phyloP scores from a whole-genome alignment of 2,888 invertebrate species.

The Leptura quadrifasciata region DNA sequence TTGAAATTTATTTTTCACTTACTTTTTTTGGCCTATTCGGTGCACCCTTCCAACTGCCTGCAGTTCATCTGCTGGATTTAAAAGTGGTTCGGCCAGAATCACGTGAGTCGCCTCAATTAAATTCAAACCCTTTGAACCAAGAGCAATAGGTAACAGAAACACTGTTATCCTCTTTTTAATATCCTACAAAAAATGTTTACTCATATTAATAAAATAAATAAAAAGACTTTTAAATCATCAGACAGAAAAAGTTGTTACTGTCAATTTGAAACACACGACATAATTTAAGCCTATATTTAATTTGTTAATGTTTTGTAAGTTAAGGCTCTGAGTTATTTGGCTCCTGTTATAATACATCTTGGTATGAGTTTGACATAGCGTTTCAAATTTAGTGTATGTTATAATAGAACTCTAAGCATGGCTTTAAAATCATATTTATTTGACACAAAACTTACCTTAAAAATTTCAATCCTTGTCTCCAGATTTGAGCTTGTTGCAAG shows the following conservation, averaged over 20 bases:
- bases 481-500: conserved; percentile 45
- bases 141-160: conserved; percentile 80
- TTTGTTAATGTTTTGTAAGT: too few relatives aligned
- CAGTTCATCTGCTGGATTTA: conserved; percentile 83
- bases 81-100: conserved; percentile 83
- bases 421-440: too few relatives aligned
- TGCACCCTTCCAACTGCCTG: conserved; percentile 88
- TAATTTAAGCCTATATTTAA: too few relatives aligned
- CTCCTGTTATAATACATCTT: too few relatives aligned
- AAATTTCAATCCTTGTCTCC: conserved; percentile 39
- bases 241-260: too few relatives aligned
- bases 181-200: conserved; percentile 65
- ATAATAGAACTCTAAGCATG: too few relatives aligned
- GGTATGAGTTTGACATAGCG: too few relatives aligned
- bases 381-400: too few relatives aligned
- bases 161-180: conserved; percentile 74
- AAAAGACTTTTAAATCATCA: too few relatives aligned
- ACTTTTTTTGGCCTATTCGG: conserved; percentile 87
- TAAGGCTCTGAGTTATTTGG: too few relatives aligned
- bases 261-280: too few relatives aligned
- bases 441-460: conserved; percentile 35
- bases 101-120: conserved; percentile 87
- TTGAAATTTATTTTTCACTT: conserved; percentile 38
- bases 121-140: conserved; percentile 87
- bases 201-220: too few relatives aligned